Conservation (phyloP, 2,113 vertebrate species). For the Prietella phreatophila region DNA sequence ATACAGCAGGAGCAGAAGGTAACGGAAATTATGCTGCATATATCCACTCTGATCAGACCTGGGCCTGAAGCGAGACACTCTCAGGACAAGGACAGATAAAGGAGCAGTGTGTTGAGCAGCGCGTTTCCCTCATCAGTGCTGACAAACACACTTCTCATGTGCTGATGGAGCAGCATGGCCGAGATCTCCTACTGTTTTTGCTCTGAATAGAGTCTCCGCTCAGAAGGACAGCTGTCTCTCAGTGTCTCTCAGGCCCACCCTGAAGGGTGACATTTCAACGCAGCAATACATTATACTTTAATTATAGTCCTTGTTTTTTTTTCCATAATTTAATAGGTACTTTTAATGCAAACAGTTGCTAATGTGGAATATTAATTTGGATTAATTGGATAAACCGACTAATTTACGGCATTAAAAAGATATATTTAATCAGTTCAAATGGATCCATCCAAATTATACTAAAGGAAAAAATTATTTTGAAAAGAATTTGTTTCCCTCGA, state of each 20-base stretch:
- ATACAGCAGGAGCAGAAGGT: conserved; percentile 24
- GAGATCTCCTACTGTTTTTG: not conserved
- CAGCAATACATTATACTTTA: not conserved
- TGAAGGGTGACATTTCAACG: conserved; percentile 7
- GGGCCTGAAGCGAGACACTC: not conserved
- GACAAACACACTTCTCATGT: conserved; percentile 1
- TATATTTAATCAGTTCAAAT: not conserved
- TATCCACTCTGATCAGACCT: conserved; percentile 37
- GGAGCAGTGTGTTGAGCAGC: not conserved
- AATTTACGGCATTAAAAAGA: not conserved
- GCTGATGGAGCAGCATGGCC: not conserved
- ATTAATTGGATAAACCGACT: not conserved
- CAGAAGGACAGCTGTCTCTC: not conserved
- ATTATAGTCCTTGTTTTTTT: too few species aligned
- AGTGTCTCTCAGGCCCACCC: not conserved
- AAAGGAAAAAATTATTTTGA: not conserved
- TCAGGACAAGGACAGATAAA: not conserved
- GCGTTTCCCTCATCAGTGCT: not conserved
- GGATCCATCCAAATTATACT: not conserved
- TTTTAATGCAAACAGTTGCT: not conserved
- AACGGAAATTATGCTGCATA: conserved; percentile 21
- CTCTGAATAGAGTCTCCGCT: conserved; percentile 3
- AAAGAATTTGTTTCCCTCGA: not conserved
- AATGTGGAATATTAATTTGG: not conserved
- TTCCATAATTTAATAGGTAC: not conserved